Percentiles rank a stretch among this genome's conserved stretches.
Evolutionary conservation across 2,113 vertebrate species (phyloP).

Genomic region (Pogona vitticeps): DNA sequence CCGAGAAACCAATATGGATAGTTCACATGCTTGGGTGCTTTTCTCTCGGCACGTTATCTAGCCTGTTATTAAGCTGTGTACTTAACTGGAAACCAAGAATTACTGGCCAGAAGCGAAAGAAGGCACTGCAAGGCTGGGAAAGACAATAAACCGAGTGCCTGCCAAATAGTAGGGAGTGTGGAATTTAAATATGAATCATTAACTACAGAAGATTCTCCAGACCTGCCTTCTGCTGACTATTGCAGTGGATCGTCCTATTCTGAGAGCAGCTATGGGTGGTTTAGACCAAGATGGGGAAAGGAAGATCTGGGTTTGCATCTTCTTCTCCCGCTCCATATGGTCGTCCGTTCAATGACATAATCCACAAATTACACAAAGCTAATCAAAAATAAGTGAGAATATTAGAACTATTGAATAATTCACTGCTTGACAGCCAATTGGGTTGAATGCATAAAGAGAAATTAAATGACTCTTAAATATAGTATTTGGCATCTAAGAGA

Average conservation of each 20-base stretch:
- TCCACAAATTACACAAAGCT: no score
- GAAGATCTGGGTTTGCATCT: not conserved
- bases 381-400: no score
- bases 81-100: constrained; percentile 44
- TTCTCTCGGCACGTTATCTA: not conserved
- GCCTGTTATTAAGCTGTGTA: constrained; percentile 26
- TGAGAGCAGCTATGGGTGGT: not conserved
- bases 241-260: not conserved
- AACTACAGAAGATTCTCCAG: constrained; percentile 10
- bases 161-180: constrained; percentile 1
- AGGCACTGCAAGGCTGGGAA: not conserved
- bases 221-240: constrained; percentile 3
- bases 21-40: not conserved
- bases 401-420: no score
- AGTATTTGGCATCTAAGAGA: no score
- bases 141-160: not conserved
- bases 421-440: no score
- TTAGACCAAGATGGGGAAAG: not conserved
- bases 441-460: no score
- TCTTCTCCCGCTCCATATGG: no score
- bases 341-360: no score
- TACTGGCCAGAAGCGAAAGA: constrained; percentile 24
- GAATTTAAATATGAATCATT: constrained; percentile 27
- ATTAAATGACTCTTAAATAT: no score
- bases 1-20: constrained; percentile 11